Percentiles rank a stretch among this genome's conserved stretches.
Conservation (phyloP, 2,797 vertebrate species). For the Scolopax bukidnonensis region DNA sequence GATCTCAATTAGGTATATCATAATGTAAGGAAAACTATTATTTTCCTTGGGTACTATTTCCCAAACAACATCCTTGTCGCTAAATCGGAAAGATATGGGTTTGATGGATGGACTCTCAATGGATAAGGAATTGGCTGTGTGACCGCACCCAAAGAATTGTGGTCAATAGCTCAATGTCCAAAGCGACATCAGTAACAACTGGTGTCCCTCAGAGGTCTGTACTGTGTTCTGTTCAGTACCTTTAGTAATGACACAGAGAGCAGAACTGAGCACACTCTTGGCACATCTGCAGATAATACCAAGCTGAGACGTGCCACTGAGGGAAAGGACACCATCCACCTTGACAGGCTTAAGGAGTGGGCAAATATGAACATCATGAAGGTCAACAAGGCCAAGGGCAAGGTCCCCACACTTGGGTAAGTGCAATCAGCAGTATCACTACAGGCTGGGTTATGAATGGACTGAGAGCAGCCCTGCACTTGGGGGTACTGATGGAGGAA, state of each 20-base stretch:
- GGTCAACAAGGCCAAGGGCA: background rate
- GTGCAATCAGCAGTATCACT: background rate
- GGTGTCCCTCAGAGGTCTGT: too few relatives aligned
- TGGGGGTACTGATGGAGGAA: background rate
- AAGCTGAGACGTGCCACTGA: background rate
- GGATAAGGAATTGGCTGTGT: background rate
- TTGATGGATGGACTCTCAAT: background rate
- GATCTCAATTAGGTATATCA: background rate
- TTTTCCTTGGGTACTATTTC: background rate
- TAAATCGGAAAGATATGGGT: background rate
- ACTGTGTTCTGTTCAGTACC: background rate
- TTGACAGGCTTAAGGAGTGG: background rate
- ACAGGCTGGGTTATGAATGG: background rate
- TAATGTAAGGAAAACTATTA: background rate
- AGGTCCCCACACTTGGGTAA: rapidly evolving
- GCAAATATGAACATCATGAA: background rate
- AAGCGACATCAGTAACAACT: background rate
- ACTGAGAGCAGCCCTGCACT: background rate
- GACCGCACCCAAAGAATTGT: background rate
- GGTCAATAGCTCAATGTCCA: background rate
- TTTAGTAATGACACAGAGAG: background rate
- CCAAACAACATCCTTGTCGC: background rate
- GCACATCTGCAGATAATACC: background rate
- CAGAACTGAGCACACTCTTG: rapidly evolving
- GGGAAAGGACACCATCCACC: background rate